Evolutionary conservation across 1,140 invertebrate species (phyloP).

Genomic region (Pseudomyrmex dendroicus): DNA sequence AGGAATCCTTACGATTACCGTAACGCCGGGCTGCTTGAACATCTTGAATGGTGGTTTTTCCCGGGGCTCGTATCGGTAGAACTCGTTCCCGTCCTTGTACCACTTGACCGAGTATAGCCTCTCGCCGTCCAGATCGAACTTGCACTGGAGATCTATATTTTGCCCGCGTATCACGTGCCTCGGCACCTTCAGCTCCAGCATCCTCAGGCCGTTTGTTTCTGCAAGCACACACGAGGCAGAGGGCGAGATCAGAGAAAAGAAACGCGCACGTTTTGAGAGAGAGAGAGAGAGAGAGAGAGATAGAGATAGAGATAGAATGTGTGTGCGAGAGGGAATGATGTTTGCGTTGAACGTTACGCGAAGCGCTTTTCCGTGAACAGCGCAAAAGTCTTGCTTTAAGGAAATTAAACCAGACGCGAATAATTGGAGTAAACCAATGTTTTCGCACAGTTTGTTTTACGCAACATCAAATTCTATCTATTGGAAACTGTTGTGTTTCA

Average conservation of each 20-base stretch:
- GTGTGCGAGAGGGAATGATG: background rate
- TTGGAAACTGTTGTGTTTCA: conserved; percentile 24
- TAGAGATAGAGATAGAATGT: no score
- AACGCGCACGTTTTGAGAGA: background rate
- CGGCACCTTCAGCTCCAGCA: conserved; percentile 88
- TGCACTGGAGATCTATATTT: conserved; percentile 87
- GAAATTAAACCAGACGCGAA: conserved; percentile 43
- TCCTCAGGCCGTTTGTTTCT: conserved; percentile 84
- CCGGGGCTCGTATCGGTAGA: conserved; percentile 91
- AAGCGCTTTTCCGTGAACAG: background rate
- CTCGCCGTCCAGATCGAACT: conserved; percentile 88
- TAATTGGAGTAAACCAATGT: conserved; percentile 41
- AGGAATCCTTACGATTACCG: conserved; percentile 87
- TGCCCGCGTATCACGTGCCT: conserved; percentile 88
- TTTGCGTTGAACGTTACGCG: conserved; percentile 26
- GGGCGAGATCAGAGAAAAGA: conserved; percentile 40
- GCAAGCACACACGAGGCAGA: conserved; percentile 46
- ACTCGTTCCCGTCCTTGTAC: conserved; percentile 92
- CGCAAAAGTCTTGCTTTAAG: conserved; percentile 25
- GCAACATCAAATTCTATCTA: background rate
- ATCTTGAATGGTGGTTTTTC: conserved; percentile 88
- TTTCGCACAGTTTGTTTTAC: conserved; percentile 37
- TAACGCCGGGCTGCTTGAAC: conserved; percentile 88
- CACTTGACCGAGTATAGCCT: conserved; percentile 92
- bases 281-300: no score